These are phyloP conservation scores for Scaptomyza cyrtandrae DNA, from an alignment of 2,888 invertebrate species.

Conservation along the genomic window DNA sequence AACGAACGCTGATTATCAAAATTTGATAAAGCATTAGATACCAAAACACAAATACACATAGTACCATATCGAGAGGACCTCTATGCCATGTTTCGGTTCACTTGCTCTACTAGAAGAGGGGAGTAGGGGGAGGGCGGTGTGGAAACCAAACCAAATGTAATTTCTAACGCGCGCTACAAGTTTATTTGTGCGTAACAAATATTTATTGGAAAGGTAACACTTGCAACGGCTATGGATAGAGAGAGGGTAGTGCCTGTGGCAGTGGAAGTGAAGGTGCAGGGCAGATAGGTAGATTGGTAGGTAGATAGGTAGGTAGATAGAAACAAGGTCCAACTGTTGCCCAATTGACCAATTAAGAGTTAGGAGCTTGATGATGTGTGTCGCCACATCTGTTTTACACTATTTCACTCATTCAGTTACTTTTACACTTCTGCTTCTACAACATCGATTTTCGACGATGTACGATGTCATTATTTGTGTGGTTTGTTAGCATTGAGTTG, in stretches of 20 bases:
- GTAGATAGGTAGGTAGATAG: background rate
- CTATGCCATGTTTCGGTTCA: constrained; percentile 60
- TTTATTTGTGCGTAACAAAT: constrained; percentile 79
- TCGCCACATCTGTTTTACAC: constrained; percentile 47
- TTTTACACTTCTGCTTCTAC: constrained; percentile 4
- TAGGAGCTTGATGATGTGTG: constrained; percentile 56
- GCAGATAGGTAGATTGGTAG: background rate
- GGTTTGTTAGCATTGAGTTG: constrained; percentile 44
- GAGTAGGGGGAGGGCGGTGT: background rate
- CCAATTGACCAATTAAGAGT: constrained; percentile 74
- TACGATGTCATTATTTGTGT: constrained; percentile 54
- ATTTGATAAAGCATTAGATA: constrained; percentile 71
- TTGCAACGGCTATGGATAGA: constrained; percentile 45
- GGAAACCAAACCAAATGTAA: constrained; percentile 30
- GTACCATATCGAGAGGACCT: constrained; percentile 38
- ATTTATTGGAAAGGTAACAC: constrained; percentile 81
- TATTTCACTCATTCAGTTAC: constrained; percentile 14
- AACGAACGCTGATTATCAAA: constrained; percentile 71
- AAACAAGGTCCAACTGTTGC: constrained; percentile 55
- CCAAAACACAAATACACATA: constrained; percentile 43
- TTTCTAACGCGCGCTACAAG: constrained; percentile 74
- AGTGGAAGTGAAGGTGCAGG: constrained; percentile 1
- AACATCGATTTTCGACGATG: constrained; percentile 43
- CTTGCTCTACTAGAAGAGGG: constrained; percentile 41
- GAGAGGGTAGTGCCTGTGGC: background rate